These are phyloP conservation scores for Cyrtonyx montezumae DNA, from an alignment of 2,113 vertebrate species.

Conservation along the genomic window DNA sequence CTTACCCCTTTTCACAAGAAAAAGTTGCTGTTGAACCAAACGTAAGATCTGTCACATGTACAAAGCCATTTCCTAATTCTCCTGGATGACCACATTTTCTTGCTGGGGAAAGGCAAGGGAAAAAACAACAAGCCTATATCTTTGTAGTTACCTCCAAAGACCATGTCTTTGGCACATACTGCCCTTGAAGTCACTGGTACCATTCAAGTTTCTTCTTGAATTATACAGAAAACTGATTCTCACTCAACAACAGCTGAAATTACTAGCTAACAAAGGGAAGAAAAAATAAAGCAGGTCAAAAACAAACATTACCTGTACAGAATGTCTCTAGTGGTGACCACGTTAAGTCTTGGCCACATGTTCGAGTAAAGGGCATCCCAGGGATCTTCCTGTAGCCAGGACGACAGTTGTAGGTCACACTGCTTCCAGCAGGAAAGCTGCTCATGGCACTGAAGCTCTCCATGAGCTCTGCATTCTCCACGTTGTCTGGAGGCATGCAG, in stretches of 20 bases:
- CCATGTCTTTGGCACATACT: accelerated
- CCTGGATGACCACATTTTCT: background rate
- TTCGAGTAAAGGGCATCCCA: accelerated
- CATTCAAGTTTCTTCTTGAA: background rate
- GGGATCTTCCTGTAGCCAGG: accelerated
- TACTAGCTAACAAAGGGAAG: accelerated
- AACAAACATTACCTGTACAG: conserved; percentile 19
- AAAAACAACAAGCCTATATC: too few species aligned
- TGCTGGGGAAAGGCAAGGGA: background rate
- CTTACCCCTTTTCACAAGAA: conserved; percentile 70
- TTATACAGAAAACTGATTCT: background rate
- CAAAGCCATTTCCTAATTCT: background rate
- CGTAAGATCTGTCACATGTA: background rate
- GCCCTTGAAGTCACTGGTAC: accelerated
- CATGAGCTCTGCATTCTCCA: accelerated
- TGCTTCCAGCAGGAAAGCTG: background rate
- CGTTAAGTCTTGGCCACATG: background rate
- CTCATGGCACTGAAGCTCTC: accelerated
- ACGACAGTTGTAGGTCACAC: background rate
- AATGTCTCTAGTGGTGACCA: background rate
- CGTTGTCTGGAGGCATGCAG: accelerated
- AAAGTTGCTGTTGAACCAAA: conserved; percentile 43
- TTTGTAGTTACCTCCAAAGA: background rate
- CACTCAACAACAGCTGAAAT: background rate
- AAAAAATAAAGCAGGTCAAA: too few species aligned